A percentile compares a stretch with the other conserved stretches of the same genome.
Evolutionary conservation across 2,888 invertebrate genomes (phyloP).

Genomic region (Galerucella pusilla): DNA sequence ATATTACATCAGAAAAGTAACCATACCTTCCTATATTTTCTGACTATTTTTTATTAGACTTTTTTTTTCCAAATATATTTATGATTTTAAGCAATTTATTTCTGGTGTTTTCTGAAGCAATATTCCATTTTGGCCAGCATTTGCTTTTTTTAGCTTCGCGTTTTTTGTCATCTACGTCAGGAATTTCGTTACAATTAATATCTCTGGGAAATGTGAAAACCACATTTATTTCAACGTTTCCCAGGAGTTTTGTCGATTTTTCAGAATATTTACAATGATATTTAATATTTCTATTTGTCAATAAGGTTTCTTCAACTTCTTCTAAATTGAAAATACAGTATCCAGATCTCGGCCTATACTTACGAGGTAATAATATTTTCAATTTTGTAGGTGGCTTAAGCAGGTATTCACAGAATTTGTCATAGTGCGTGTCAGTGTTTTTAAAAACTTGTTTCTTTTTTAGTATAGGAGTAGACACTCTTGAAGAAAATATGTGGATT

Average conservation of each 20-base stretch:
- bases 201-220: background rate
- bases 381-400: background rate
- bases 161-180: background rate
- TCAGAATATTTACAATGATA: background rate
- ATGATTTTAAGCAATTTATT: constrained; percentile 1
- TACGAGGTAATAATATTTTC: background rate
- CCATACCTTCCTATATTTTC: constrained; percentile 5
- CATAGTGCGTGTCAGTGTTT: background rate
- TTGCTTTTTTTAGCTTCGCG: background rate
- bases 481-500: background rate
- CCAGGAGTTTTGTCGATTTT: background rate
- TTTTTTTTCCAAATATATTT: constrained; percentile 5
- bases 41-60: background rate
- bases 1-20: background rate
- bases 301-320: background rate
- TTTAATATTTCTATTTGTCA: background rate
- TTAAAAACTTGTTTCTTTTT: constrained; percentile 1
- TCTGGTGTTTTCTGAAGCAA: constrained; percentile 4
- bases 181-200: background rate
- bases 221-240: background rate
- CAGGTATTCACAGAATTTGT: constrained; percentile 19
- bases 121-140: constrained; percentile 5
- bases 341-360: constrained; percentile 1
- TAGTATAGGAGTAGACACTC: constrained; percentile 11
- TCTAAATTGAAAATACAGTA: background rate